These are phyloP conservation scores for Polypedilum pembai DNA, from an alignment of 1,140 invertebrate genomes.

Conservation along the genomic window DNA sequence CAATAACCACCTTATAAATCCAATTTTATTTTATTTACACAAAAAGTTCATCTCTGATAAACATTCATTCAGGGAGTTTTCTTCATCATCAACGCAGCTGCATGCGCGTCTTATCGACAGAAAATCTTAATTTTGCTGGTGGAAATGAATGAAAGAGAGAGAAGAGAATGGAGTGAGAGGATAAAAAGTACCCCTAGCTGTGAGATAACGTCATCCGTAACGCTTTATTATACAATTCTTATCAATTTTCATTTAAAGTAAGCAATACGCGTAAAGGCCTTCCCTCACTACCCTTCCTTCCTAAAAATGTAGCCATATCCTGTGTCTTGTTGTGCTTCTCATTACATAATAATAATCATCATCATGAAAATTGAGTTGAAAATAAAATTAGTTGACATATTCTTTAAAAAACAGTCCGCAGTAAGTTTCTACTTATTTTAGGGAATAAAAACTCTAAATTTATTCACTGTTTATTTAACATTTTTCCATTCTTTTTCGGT, in stretches of 20 bases:
- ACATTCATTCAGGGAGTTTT: neutral
- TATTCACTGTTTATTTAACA: too few species aligned
- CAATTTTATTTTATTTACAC: constrained; percentile 16
- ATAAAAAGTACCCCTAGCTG: constrained; percentile 16
- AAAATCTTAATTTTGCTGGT: constrained; percentile 18
- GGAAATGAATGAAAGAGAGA: neutral
- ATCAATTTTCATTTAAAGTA: constrained; percentile 27
- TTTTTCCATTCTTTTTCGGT: neutral
- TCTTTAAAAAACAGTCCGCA: too few species aligned
- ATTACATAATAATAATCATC: too few species aligned
- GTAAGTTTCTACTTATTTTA: too few species aligned
- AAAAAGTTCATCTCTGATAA: neutral
- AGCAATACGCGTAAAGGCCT: neutral
- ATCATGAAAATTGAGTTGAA: too few species aligned
- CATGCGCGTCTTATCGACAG: neutral
- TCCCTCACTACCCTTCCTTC: neutral
- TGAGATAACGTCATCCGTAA: constrained; percentile 25
- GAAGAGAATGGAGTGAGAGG: neutral
- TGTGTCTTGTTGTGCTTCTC: too few species aligned
- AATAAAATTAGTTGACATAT: too few species aligned
- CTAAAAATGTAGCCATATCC: neutral
- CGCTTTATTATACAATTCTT: constrained; percentile 19
- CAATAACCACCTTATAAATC: constrained; percentile 28
- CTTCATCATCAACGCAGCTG: neutral
- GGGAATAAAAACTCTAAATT: too few species aligned